Percentiles rank a stretch among this genome's conserved stretches.
These are phyloP conservation scores for Spisula solida DNA, from an alignment of 2,888 invertebrate genomes.

Conservation along the genomic window DNA sequence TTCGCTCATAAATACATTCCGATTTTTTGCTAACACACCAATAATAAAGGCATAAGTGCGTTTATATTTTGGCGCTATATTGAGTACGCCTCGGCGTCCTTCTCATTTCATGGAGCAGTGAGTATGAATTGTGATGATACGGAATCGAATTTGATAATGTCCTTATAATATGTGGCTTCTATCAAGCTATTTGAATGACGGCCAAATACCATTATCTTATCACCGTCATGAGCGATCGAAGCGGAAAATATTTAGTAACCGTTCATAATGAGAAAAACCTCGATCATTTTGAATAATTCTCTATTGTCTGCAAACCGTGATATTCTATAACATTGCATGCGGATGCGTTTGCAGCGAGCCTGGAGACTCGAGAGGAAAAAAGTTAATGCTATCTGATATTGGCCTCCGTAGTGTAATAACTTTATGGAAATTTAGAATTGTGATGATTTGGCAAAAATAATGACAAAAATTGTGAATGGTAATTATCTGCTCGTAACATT, in stretches of 20 bases:
- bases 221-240: constrained; percentile 37
- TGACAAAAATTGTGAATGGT: neutral
- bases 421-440: constrained; percentile 30
- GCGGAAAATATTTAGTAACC: constrained; percentile 27
- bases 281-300: neutral
- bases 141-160: constrained; percentile 20
- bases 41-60: neutral
- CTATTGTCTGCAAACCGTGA: constrained; percentile 22
- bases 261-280: constrained; percentile 33
- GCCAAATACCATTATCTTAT: constrained; percentile 39
- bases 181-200: constrained; percentile 26
- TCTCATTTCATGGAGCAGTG: neutral
- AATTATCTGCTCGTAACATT: constrained; percentile 19
- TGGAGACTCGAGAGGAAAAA: neutral
- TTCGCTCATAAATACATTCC: neutral
- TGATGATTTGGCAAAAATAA: constrained; percentile 34
- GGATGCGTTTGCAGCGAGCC: neutral
- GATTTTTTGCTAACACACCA: neutral
- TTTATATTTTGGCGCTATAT: neutral
- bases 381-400: constrained; percentile 12
- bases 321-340: constrained; percentile 27
- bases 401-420: constrained; percentile 32
- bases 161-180: neutral
- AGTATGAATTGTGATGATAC: neutral
- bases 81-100: neutral